A percentile compares a stretch with the other conserved stretches of the same genome.
These are phyloP conservation scores for Chalcis sispes DNA, from an alignment of 2,888 invertebrate genomes.

Conservation along the genomic window DNA sequence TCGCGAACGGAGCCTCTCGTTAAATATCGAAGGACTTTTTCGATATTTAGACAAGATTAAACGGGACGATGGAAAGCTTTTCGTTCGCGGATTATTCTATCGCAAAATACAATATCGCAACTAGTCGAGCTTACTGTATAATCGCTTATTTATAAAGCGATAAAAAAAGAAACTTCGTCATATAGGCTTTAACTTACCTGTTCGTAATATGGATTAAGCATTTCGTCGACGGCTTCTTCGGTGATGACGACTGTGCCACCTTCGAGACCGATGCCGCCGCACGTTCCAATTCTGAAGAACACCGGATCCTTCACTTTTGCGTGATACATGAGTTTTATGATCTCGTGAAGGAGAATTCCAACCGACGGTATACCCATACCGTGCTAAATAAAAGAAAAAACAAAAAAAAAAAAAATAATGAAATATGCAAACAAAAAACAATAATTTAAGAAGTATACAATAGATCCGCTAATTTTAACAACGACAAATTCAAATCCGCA, in stretches of 20 bases:
- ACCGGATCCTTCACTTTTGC: conserved; percentile 91
- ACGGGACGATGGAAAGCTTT: too few species aligned
- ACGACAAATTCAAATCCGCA: too few species aligned
- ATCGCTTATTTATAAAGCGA: neutral
- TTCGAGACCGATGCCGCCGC: conserved; percentile 94
- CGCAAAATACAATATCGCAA: neutral
- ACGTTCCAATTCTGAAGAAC: conserved; percentile 95
- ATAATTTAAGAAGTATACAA: too few species aligned
- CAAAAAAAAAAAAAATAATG: too few species aligned
- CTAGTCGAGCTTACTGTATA: too few species aligned
- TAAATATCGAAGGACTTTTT: conserved; percentile 21
- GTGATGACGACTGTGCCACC: conserved; percentile 96
- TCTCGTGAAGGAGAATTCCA: conserved; percentile 95
- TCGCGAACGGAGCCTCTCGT: neutral
- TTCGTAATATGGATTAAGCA: conserved; percentile 88
- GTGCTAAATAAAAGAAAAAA: conserved; percentile 82
- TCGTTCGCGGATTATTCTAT: too few species aligned
- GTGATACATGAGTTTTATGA: conserved; percentile 97
- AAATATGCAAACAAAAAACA: too few species aligned
- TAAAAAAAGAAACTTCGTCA: neutral
- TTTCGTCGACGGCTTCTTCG: conserved; percentile 93
- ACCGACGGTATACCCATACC: conserved; percentile 99
- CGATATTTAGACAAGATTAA: too few species aligned
- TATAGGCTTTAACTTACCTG: conserved; percentile 84
- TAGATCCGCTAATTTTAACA: too few species aligned